phyloP scores from a whole-genome alignment of 2,797 vertebrate species.

The Crossoptilon crossoptilon region DNA sequence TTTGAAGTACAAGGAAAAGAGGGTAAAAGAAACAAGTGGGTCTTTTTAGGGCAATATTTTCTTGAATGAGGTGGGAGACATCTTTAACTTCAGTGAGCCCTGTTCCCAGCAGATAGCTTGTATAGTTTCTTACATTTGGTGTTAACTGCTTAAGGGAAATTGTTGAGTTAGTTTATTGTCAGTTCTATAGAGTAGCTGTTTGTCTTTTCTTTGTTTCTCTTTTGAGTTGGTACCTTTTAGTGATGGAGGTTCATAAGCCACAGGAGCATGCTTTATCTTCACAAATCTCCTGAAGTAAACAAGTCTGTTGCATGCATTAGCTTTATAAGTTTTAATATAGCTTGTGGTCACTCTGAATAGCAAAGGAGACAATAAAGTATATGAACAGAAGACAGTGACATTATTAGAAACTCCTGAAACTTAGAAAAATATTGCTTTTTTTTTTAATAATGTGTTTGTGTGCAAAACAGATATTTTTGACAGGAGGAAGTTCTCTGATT shows the following conservation, averaged over 20 bases:
- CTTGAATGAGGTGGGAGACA: neutral
- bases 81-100: neutral
- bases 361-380: neutral
- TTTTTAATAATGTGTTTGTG: neutral
- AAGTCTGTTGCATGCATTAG: neutral
- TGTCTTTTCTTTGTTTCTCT: neutral
- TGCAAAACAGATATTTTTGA: neutral
- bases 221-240: neutral
- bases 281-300: neutral
- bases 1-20: neutral
- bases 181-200: neutral
- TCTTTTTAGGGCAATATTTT: neutral
- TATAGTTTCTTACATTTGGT: neutral
- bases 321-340: neutral
- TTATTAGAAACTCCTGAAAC: neutral
- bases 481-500: neutral
- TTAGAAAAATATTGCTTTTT: neutral
- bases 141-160: neutral
- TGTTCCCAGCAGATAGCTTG: neutral
- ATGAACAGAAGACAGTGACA: neutral
- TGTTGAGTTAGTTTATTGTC: neutral
- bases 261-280: neutral
- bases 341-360: fast-evolving
- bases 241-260: neutral
- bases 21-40: neutral